A percentile compares a stretch with the other conserved stretches of the same genome.
Evolutionary conservation across 2,888 invertebrate species (phyloP).

Genomic region (Drosophila stalkeri): DNA sequence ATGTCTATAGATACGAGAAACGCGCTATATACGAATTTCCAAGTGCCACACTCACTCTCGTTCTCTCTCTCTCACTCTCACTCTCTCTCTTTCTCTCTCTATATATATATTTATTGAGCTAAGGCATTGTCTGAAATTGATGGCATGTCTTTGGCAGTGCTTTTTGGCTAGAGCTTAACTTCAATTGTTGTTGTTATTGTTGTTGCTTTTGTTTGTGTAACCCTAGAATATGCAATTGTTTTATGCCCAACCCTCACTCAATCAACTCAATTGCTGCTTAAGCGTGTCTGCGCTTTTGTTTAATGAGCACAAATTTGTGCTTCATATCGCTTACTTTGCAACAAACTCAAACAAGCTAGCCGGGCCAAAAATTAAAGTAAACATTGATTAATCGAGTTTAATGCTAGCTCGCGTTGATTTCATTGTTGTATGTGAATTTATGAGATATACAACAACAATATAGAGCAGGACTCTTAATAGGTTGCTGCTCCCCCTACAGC

Average conservation of each 20-base stretch:
- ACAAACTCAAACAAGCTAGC: neutral
- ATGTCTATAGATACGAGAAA: neutral
- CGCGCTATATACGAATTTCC: no score
- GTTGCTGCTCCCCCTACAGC: neutral
- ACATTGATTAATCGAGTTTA: constrained; percentile 82
- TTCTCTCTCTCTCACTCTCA: no score
- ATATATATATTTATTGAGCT: constrained; percentile 6
- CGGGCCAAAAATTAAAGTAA: constrained; percentile 61
- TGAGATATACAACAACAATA: constrained; percentile 49
- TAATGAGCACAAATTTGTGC: constrained; percentile 64
- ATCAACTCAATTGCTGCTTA: constrained; percentile 75
- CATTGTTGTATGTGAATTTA: constrained; percentile 64
- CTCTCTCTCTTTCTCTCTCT: neutral
- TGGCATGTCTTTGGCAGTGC: constrained; percentile 32
- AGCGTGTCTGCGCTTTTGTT: constrained; percentile 62
- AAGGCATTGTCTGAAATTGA: constrained; percentile 8
- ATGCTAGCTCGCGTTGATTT: constrained; percentile 60
- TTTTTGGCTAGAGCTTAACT: constrained; percentile 4
- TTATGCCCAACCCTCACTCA: constrained; percentile 41
- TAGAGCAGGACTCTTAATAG: neutral
- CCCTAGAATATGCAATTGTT: constrained; percentile 66
- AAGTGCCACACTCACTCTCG: no score
- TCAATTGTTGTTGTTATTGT: constrained; percentile 34
- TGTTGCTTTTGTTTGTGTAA: constrained; percentile 58
- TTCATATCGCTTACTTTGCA: constrained; percentile 58